These are phyloP conservation scores for Chymomyza procnemis DNA, from an alignment of 2,888 invertebrate species.

Conservation along the genomic window DNA sequence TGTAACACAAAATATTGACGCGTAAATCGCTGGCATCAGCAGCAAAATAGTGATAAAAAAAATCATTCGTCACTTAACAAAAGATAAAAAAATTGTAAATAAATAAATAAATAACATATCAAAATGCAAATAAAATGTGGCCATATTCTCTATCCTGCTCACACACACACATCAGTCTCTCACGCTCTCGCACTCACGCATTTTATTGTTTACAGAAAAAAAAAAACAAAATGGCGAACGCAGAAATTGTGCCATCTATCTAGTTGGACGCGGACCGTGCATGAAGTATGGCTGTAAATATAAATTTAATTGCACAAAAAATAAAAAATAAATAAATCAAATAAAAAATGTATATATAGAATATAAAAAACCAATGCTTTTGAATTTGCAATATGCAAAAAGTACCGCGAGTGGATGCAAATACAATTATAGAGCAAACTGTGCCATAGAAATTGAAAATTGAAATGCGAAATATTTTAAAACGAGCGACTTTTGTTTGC, in stretches of 20 bases:
- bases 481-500: background rate
- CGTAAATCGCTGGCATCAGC: conserved; percentile 41
- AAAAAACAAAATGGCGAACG: conserved; percentile 11
- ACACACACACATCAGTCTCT: background rate
- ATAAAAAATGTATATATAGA: conserved; percentile 15
- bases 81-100: background rate
- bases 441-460: conserved; percentile 53
- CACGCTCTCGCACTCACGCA: background rate
- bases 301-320: conserved; percentile 67
- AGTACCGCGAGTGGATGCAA: conserved; percentile 30
- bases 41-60: conserved; percentile 20
- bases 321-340: conserved; percentile 48
- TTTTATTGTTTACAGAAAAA: conserved; percentile 3
- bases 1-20: conserved; percentile 29
- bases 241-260: conserved; percentile 46
- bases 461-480: conserved; percentile 34
- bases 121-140: conserved; percentile 42
- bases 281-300: conserved; percentile 57
- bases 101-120: conserved; percentile 41
- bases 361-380: conserved; percentile 6
- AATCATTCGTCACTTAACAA: conserved; percentile 1
- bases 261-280: conserved; percentile 40
- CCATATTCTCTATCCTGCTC: conserved; percentile 2
- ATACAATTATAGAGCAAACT: conserved; percentile 48
- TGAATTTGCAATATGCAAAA: conserved; percentile 6